A percentile compares a stretch with the other conserved stretches of the same genome.
phyloP scores from a whole-genome alignment of 2,888 invertebrate species.

The Agrotis segetum region DNA sequence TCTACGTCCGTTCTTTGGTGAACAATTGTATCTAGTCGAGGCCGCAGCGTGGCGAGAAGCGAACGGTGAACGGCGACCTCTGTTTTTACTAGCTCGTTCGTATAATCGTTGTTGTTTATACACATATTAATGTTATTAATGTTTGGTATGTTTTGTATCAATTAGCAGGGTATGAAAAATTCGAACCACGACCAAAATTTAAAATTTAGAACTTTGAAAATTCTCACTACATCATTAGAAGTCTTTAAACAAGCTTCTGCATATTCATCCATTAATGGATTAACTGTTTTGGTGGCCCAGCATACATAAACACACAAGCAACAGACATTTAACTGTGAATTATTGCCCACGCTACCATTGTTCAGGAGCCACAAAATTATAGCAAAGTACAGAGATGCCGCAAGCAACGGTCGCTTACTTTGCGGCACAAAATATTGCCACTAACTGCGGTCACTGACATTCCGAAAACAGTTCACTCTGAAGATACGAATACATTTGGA shows the following conservation, averaged over 20 bases:
- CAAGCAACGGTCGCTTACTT: slow-evolving; percentile 51
- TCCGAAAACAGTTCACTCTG: slow-evolving; percentile 31
- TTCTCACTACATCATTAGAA: background rate
- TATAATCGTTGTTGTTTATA: slow-evolving; percentile 39
- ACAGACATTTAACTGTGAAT: slow-evolving; percentile 23
- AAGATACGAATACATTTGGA: slow-evolving; percentile 28
- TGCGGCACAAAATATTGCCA: slow-evolving; percentile 42
- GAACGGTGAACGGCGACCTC: slow-evolving; percentile 62
- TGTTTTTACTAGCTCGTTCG: slow-evolving; percentile 40
- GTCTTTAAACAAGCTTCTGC: background rate
- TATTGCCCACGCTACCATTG: slow-evolving; percentile 39
- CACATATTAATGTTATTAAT: background rate
- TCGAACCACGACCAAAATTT: background rate
- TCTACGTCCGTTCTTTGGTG: slow-evolving; percentile 41
- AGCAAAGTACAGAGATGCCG: slow-evolving; percentile 39
- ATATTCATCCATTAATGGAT: background rate
- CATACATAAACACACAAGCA: slow-evolving; percentile 15
- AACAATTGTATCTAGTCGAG: slow-evolving; percentile 61
- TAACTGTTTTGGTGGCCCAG: slow-evolving; percentile 8
- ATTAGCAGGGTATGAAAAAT: background rate
- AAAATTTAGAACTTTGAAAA: background rate
- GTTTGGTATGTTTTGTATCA: background rate
- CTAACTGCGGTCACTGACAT: slow-evolving; percentile 58
- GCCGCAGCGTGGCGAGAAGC: slow-evolving; percentile 47
- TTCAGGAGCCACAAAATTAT: slow-evolving; percentile 49